Evolutionary conservation across 2,888 invertebrate species (phyloP), one percentile per base, ranked within the genome.

Genomic region (Marronus borbonicus): DNA sequence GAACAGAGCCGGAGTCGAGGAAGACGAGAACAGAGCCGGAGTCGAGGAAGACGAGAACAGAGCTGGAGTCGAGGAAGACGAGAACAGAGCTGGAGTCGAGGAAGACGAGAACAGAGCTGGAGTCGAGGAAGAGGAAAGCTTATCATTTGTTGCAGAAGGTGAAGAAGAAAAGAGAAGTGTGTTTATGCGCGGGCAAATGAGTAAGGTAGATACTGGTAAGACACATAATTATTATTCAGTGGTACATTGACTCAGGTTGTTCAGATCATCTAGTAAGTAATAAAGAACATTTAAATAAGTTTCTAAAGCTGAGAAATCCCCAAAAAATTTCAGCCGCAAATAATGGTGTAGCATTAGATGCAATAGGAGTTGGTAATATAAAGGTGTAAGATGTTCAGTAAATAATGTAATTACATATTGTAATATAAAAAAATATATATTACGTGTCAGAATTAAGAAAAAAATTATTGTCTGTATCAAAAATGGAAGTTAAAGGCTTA

Each of bases 401-500:
- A 55, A 17, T 55, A 3, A 55, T 55, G 55, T 62, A 28, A 31
- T 62, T 62, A 62, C 31, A 24, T 28, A 1, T 28, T 8, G 62
- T 62, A 62, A 12, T 14, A 31, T 1, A 28, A 62, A 31, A 20
- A 28, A 62, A 36, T 36, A 3, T 36, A 3, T 28, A 28, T 31
- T 28, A 62, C 0, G 62, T 62, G 31, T 28, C 62, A 62, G 31
- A 62, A 62, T 62, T 62, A 62, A 62, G 31, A 62, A 62, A 14
- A 28, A 24, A 62, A 28, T 62, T 31, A 31, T 31, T 31, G 31
- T 31, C 31, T 4, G 31, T 31, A 4, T 31, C 31, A 31, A 3
- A 31, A 31, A 31, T 31, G 0, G 31, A 62, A 14, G 62, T 62
- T 20, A 8, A 36, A n/a, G 60, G 75, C 10, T 58, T 75, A n/a